Percentiles rank a stretch among this genome's conserved stretches.
Evolutionary conservation across 2,113 vertebrate species (phyloP).

Genomic region (Odontophorus gujanensis): DNA sequence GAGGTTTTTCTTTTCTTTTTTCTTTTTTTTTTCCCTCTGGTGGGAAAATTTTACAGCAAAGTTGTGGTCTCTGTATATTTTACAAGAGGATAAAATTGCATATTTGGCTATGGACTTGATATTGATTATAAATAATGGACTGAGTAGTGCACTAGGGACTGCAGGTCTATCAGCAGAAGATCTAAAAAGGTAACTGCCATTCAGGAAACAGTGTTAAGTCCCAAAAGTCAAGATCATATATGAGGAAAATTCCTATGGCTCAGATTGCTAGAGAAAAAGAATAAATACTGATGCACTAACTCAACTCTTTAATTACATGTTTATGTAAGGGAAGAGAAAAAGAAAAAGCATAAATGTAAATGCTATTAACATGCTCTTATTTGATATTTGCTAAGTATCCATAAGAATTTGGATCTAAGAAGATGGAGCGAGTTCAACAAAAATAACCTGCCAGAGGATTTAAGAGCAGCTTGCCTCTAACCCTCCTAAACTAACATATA

Average conservation of each 20-base stretch:
- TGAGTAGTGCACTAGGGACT: neutral
- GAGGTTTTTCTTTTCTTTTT: neutral
- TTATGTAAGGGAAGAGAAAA: slow-evolving; percentile 5
- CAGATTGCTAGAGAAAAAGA: slow-evolving; percentile 1
- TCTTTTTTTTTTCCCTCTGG: no score
- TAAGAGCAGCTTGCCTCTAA: slow-evolving; percentile 40
- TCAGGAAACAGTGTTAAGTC: neutral
- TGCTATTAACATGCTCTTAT: slow-evolving; percentile 26
- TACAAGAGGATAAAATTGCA: neutral
- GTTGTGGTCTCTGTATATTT: neutral
- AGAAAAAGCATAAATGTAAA: slow-evolving; percentile 38
- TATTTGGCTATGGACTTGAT: slow-evolving; percentile 17
- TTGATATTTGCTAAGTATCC: slow-evolving; percentile 45
- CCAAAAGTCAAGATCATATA: slow-evolving; percentile 10
- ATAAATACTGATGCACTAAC: slow-evolving; percentile 20
- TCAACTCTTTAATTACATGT: neutral
- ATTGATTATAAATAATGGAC: slow-evolving; percentile 4
- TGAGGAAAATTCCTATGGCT: slow-evolving; percentile 28
- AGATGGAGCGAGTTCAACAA: slow-evolving; percentile 60
- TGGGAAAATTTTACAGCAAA: neutral
- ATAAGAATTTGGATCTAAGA: slow-evolving; percentile 46
- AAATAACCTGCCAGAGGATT: slow-evolving; percentile 49
- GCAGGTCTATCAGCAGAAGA: neutral
- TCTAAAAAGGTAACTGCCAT: neutral
- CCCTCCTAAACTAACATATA: slow-evolving; percentile 44